These are phyloP conservation scores for Aporrectodea caliginosa DNA, from an alignment of 1,140 invertebrate genomes.

Conservation along the genomic window DNA sequence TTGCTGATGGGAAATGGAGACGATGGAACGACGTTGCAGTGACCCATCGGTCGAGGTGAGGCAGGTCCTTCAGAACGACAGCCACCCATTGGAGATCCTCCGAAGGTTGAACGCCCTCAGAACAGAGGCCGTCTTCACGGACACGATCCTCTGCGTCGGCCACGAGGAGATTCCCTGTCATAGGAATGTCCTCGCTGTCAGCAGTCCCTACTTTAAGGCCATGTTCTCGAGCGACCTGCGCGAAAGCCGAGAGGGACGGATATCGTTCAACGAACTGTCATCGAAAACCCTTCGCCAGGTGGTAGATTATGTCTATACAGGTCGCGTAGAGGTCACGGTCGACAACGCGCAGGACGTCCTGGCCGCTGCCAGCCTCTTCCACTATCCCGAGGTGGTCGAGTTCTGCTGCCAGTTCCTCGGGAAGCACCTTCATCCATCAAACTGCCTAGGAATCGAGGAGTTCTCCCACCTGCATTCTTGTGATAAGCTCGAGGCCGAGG, in stretches of 20 bases:
- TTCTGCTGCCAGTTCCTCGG: constrained; percentile 51
- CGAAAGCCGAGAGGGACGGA: constrained; percentile 51
- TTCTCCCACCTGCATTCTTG: constrained; percentile 54
- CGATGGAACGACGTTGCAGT: neutral
- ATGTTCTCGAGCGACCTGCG: constrained; percentile 58
- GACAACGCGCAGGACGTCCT: constrained; percentile 56
- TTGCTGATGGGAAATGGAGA: neutral
- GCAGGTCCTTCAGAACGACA: constrained; percentile 1
- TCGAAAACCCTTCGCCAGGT: constrained; percentile 54
- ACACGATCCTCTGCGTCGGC: constrained; percentile 50
- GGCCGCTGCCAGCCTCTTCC: constrained; percentile 54
- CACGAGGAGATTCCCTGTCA: constrained; percentile 56
- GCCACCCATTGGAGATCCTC: constrained; percentile 45
- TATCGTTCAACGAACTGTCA: constrained; percentile 52
- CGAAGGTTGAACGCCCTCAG: constrained; percentile 46
- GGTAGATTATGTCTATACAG: constrained; percentile 56
- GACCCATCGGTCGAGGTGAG: neutral
- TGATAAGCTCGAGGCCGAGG: constrained; percentile 47
- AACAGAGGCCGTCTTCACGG: constrained; percentile 45
- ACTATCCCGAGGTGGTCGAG: constrained; percentile 48
- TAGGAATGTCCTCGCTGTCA: constrained; percentile 53
- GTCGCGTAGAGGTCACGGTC: constrained; percentile 51
- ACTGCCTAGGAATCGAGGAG: constrained; percentile 55
- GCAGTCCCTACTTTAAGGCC: constrained; percentile 57
- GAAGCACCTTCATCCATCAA: constrained; percentile 53